Percentiles rank a stretch among this genome's conserved stretches.
Conservation (phyloP, 2,113 vertebrate species). For the Calyptommatus sinebrachiatus region DNA sequence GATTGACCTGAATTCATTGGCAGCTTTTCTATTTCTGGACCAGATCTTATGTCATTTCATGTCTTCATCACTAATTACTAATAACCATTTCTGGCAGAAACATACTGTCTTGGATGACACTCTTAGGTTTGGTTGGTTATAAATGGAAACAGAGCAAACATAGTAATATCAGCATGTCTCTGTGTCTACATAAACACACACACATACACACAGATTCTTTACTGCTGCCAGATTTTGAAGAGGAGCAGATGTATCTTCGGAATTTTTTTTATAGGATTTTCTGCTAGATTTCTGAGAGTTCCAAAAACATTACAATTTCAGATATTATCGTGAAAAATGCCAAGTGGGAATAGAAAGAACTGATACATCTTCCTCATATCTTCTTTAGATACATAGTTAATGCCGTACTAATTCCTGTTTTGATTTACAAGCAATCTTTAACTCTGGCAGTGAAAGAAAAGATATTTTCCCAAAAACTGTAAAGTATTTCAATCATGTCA, state of each 20-base stretch:
- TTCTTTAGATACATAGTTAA: neutral
- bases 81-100: neutral
- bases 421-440: too few species aligned
- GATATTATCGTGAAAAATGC: neutral
- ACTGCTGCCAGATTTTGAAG: neutral
- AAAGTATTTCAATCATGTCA: neutral
- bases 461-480: neutral
- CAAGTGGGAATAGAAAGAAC: neutral
- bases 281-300: neutral
- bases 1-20: neutral
- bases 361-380: neutral
- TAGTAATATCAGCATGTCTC: neutral
- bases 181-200: too few species aligned
- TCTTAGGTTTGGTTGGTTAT: neutral
- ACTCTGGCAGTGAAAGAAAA: too few species aligned
- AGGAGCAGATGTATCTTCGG: neutral
- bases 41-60: neutral
- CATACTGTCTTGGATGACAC: neutral
- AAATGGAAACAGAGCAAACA: neutral
- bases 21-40: neutral
- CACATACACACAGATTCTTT: too few species aligned
- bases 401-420: too few species aligned
- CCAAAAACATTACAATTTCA: neutral
- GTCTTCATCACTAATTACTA: neutral
- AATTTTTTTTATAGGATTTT: neutral